Percentiles rank a stretch among this genome's conserved stretches.
Conservation (phyloP, 2,113 vertebrate genomes). For the Tamias sibiricus region DNA sequence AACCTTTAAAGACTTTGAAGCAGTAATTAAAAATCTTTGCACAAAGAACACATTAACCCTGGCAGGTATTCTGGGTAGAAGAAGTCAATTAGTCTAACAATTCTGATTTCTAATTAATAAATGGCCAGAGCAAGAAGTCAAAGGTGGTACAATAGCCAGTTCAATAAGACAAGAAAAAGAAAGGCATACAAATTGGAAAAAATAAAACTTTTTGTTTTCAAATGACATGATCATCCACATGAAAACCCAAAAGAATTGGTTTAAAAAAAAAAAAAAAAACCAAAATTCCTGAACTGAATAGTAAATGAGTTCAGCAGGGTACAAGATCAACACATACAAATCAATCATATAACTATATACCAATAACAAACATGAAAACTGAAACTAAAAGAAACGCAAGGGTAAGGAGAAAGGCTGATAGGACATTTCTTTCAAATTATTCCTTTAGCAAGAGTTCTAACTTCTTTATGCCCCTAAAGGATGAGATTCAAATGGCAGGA, state of each 20-base stretch:
- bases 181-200: background rate
- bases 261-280: background rate
- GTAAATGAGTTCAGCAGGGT: background rate
- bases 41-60: background rate
- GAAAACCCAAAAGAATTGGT: background rate
- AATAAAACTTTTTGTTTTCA: slow-evolving; percentile 4
- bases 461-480: background rate
- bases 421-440: background rate
- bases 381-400: background rate
- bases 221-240: background rate
- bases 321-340: background rate
- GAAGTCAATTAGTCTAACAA: background rate
- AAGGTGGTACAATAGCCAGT: background rate
- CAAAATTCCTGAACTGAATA: background rate
- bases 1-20: slow-evolving; percentile 29
- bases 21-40: slow-evolving; percentile 27
- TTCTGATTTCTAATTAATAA: slow-evolving; percentile 4
- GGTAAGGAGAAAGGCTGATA: background rate
- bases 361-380: background rate
- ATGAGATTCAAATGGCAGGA: background rate
- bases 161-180: background rate
- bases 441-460: background rate
- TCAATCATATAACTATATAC: background rate
- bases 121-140: background rate
- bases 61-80: background rate